These are phyloP conservation scores for Micrastur ruficollis DNA, from an alignment of 2,797 vertebrate species.

Conservation along the genomic window DNA sequence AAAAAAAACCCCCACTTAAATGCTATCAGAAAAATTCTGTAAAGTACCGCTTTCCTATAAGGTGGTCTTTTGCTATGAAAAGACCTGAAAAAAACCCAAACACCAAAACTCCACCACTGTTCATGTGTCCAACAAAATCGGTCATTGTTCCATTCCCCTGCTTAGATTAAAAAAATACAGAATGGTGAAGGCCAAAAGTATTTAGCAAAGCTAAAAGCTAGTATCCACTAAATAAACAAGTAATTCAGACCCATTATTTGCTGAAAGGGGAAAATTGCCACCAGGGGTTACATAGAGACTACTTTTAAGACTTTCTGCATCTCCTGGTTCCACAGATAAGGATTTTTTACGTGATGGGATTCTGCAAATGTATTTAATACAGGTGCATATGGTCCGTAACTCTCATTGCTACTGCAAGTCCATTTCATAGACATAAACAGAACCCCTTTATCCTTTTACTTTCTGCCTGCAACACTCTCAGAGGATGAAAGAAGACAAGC, in stretches of 20 bases:
- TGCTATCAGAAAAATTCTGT: not conserved
- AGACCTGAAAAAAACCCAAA: not conserved
- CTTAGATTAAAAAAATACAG: not conserved
- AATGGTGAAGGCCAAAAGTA: not conserved
- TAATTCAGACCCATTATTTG: not conserved
- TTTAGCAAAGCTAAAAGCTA: not conserved
- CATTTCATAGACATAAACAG: not conserved
- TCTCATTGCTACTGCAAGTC: not conserved
- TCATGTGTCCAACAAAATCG: not conserved
- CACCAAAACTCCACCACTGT: not conserved
- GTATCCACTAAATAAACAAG: not conserved
- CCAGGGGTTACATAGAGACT: not conserved
- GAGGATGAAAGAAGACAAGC: not conserved
- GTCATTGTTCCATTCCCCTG: not conserved
- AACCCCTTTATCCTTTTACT: not conserved
- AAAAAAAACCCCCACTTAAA: not conserved
- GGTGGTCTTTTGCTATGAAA: slow-evolving; percentile 1
- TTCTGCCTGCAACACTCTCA: not conserved
- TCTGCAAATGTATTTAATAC: not conserved
- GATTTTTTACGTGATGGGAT: not conserved
- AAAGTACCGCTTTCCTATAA: slow-evolving; percentile 11
- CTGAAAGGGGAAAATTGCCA: not conserved
- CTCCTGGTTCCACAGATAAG: not conserved
- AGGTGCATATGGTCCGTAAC: not conserved
- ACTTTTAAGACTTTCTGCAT: not conserved